phyloP scores from a whole-genome alignment of 2,797 vertebrate species.

The Nannoperca obscura region DNA sequence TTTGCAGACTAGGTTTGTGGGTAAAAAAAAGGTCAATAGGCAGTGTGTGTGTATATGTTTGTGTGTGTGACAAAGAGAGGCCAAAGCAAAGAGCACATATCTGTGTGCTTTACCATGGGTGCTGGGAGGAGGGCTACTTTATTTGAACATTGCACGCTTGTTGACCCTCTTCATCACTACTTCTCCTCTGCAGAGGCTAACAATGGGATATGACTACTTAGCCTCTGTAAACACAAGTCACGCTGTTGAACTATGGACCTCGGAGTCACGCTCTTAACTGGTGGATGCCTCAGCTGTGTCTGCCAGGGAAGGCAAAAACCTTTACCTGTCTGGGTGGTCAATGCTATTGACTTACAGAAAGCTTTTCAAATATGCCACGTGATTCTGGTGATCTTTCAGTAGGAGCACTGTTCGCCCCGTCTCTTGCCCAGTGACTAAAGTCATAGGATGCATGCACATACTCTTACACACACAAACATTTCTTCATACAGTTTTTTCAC shows the following conservation, averaged over 20 bases:
- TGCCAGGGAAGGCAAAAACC: slow-evolving; percentile 36
- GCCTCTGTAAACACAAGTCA: slow-evolving; percentile 79
- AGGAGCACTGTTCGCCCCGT: slow-evolving; percentile 19
- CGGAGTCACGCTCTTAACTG: slow-evolving; percentile 49
- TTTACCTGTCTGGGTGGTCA: slow-evolving; percentile 62
- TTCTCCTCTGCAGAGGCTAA: slow-evolving; percentile 65
- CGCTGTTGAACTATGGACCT: slow-evolving; percentile 77
- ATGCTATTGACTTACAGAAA: slow-evolving; percentile 74
- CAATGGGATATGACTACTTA: slow-evolving; percentile 78
- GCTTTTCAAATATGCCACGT: slow-evolving; percentile 65
- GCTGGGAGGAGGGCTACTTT: slow-evolving; percentile 54
- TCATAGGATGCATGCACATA: slow-evolving; percentile 14
- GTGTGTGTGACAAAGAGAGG: slow-evolving; percentile 8
- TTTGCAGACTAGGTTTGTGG: slow-evolving; percentile 35
- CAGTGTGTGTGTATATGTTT: slow-evolving; percentile 5
- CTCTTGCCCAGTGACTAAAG: slow-evolving; percentile 38
- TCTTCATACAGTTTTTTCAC: slow-evolving; percentile 4
- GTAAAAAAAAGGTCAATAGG: slow-evolving; percentile 31
- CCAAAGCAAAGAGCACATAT: slow-evolving; percentile 39
- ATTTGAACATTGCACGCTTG: slow-evolving; percentile 73
- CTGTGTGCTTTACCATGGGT: slow-evolving; percentile 29
- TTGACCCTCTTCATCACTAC: slow-evolving; percentile 74
- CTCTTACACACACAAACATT: neutral
- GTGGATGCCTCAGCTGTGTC: slow-evolving; percentile 51
- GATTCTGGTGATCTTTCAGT: slow-evolving; percentile 54